Evolutionary conservation across 2,797 vertebrate species (phyloP), one percentile per base, ranked within the genome.

Genomic region (Enteromius mattozi): DNA sequence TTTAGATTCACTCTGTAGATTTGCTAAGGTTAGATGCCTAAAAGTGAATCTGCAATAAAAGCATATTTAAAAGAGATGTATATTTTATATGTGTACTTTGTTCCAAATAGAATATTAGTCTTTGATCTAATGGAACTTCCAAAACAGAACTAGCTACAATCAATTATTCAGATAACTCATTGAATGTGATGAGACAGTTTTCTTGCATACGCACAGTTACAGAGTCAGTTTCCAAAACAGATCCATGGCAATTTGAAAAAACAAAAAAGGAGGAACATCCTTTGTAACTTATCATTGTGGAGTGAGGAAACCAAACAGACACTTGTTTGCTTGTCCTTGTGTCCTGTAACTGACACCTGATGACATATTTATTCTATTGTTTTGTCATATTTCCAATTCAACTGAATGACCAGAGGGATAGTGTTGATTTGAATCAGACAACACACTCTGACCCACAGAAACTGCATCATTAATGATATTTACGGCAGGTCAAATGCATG

Each of bases 361-460:
- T 79, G 51, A 68, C 68, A 82, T 71, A 75, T 80, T 72, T 81
- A 72, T 78, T 30, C 42, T 86, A 74, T 69, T 86, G 33, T 68
- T 27, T 42, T 49, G 68, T 76, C 76, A 84, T 78, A 63, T 84
- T 81, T 78, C 81, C 24, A 24, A 63, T 27, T 70, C 42, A 86
- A n/a, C 2, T 47, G 72, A 45, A 65, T 21, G 33, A 42, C 56
- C 78, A 70, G 33, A 63, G 74, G 37, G 33, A 30, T 68, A 33
- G 24, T 47, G 54, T 59, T 69, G 51, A 56, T 63, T 65, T 86
- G 24, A 37, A 30, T 33, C 37, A 79, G 74, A 86, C 70, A 70
- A 49, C 27, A 40, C 19, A 30, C 30, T 45, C 35, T 47, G 75
- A 72, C 30, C 24, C 70, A 80, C 17, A 19, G 6, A 68, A 69